These are phyloP conservation scores for Uloborus diversus DNA, from an alignment of 1,140 invertebrate genomes.

Conservation along the genomic window DNA sequence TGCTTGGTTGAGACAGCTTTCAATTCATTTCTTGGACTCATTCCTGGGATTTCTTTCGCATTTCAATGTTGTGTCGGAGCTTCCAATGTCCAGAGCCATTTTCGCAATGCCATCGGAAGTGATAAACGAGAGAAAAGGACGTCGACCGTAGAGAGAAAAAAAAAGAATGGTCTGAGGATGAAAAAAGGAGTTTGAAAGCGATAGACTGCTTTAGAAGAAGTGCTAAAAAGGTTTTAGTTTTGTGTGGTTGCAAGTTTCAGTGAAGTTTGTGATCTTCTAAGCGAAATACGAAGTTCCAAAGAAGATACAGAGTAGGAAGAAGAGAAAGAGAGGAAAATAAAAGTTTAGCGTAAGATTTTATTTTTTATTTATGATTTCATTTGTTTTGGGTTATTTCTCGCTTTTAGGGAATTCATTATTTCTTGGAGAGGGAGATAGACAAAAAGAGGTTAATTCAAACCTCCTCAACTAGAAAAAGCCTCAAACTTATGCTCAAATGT, in stretches of 20 bases:
- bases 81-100: constrained; percentile 37
- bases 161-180: neutral
- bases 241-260: constrained; percentile 50
- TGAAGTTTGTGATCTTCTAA: constrained; percentile 51
- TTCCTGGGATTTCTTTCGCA: no score
- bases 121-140: constrained; percentile 50
- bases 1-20: no score
- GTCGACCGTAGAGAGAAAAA: constrained; percentile 23
- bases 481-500: no score
- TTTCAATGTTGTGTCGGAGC: no score
- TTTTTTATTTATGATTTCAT: constrained; percentile 24
- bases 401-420: neutral
- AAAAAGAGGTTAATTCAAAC: no score
- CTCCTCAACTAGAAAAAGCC: no score
- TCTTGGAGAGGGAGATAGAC: no score
- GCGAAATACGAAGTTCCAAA: constrained; percentile 49
- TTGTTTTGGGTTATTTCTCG: neutral
- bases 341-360: constrained; percentile 18
- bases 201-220: constrained; percentile 38
- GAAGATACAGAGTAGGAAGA: constrained; percentile 33
- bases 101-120: constrained; percentile 30
- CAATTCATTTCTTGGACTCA: no score
- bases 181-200: constrained; percentile 41
- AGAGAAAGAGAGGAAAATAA: constrained; percentile 16
- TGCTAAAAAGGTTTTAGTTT: constrained; percentile 54